Evolutionary conservation across 1,140 invertebrate species (phyloP), one percentile per base, ranked within the genome.

Genomic region (Holotrichia oblita): DNA sequence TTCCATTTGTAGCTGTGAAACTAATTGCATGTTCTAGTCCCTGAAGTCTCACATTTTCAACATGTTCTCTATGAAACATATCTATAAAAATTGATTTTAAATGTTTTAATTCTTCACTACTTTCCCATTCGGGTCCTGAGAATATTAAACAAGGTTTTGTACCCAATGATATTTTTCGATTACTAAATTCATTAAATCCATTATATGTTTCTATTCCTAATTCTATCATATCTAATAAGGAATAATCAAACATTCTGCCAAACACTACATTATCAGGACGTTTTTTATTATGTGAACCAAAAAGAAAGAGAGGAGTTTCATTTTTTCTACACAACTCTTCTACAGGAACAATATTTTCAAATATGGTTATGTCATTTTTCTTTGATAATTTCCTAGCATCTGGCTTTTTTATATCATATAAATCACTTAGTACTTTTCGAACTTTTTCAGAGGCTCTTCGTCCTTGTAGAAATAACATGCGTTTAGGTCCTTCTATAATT

Each of bases 161-260:
- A 10, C 96, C 97, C 55, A 85, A 24, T 34, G 83, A 82, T 40
- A 87, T 81, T 82, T 87, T 87, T 10, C 82, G 74, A n/a, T 78
- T 79, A 24, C 78, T 75, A 81, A 87, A 86, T 20, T 84, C 84
- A 73, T 79, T 82, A 27, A 87, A 79, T 40, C 41, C 96, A 93
- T 64, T 90, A 87, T 84, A 98, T 89, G 9, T 92, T 88, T 87
- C 92, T 92, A 99, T 90, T 22, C 96, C 96, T 79, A 99, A 90
- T 89, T 99, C 98, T 82, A 98, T 91, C 96, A 99, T 99, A 85
- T 99, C 98, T 55, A 99, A 88, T 34, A 99, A 86, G 72, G 94
- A 93, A 83, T 94, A 90, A 87, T 99, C 95, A 88, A 93, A 99
- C 82, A 95, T 93, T 81, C 98, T 90, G 2, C 96, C 97, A 79